These are phyloP conservation scores for Tetramorium parvispinum DNA, from an alignment of 1,140 invertebrate genomes.

Conservation along the genomic window DNA sequence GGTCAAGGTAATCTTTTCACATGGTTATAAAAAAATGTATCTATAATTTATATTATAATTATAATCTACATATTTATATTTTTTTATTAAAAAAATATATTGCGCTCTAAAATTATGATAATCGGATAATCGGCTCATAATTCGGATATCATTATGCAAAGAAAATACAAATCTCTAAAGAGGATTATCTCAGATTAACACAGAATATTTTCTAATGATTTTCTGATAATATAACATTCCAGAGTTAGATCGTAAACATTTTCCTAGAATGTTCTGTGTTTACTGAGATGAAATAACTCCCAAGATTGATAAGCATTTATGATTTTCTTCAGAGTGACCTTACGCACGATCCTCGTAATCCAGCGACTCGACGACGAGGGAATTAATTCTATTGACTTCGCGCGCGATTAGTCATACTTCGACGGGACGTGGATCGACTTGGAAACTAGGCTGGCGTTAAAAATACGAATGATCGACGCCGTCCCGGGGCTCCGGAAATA, in stretches of 20 bases:
- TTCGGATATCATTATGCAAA: not conserved
- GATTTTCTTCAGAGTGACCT: not conserved
- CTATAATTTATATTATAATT: not conserved
- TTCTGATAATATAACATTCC: too few species aligned
- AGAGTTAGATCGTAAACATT: too few species aligned
- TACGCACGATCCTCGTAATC: not conserved
- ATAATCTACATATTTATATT: not conserved
- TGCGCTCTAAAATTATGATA: not conserved
- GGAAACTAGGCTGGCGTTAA: conserved; percentile 28
- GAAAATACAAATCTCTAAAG: not conserved
- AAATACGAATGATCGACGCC: conserved; percentile 65
- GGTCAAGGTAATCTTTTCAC: not conserved
- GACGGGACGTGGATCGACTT: conserved; percentile 14
- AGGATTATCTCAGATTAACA: not conserved
- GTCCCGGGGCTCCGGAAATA: conserved; percentile 43
- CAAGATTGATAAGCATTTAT: not conserved
- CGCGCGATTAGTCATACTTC: not conserved
- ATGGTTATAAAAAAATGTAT: not conserved
- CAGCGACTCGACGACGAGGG: not conserved
- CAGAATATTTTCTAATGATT: too few species aligned
- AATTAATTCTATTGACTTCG: not conserved
- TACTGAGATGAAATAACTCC: not conserved
- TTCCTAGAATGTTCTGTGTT: too few species aligned
- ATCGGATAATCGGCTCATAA: too few species aligned
- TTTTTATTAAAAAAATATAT: not conserved